Conservation (phyloP, 2,797 vertebrate genomes). For the Diplodus puntazzo region DNA sequence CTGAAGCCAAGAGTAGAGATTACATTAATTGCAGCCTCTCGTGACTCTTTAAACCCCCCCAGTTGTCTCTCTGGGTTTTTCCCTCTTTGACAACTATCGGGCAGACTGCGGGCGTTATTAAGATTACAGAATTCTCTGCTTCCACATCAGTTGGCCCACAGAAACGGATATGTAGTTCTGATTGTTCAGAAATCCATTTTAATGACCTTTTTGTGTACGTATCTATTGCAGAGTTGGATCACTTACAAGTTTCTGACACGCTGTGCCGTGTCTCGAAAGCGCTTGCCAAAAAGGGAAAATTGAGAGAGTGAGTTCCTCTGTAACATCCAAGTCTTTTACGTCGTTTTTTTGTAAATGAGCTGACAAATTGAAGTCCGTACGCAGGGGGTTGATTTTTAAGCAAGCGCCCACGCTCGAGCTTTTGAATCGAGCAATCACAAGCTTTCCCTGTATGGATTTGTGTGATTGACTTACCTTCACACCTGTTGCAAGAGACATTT, state of each 20-base stretch:
- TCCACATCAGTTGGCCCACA: constrained; percentile 19
- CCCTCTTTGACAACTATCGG: constrained; percentile 62
- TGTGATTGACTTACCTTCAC: constrained; percentile 13
- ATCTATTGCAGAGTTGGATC: constrained; percentile 28
- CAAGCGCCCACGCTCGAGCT: not conserved
- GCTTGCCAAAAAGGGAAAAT: constrained; percentile 19
- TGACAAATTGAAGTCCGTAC: constrained; percentile 28
- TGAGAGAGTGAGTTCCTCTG: constrained; percentile 10
- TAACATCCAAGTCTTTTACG: not conserved
- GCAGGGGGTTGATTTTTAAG: constrained; percentile 56
- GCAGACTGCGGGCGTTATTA: constrained; percentile 39
- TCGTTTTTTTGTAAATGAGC: constrained; percentile 35
- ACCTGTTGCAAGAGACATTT: constrained; percentile 1
- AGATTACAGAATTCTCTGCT: constrained; percentile 39
- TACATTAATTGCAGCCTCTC: constrained; percentile 72
- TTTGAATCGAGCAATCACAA: constrained; percentile 44
- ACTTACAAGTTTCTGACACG: constrained; percentile 28
- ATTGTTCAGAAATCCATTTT: constrained; percentile 42
- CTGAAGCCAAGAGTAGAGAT: constrained; percentile 67
- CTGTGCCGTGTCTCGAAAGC: constrained; percentile 1
- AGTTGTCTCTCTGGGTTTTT: constrained; percentile 56
- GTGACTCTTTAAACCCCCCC: constrained; percentile 65
- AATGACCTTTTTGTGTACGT: constrained; percentile 36
- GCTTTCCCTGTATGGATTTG: constrained; percentile 20
- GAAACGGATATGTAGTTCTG: constrained; percentile 20